Percentiles rank a stretch among this genome's conserved stretches.
These are phyloP conservation scores for Darevskia mixta DNA, from an alignment of 2,797 vertebrate species.

Conservation along the genomic window DNA sequence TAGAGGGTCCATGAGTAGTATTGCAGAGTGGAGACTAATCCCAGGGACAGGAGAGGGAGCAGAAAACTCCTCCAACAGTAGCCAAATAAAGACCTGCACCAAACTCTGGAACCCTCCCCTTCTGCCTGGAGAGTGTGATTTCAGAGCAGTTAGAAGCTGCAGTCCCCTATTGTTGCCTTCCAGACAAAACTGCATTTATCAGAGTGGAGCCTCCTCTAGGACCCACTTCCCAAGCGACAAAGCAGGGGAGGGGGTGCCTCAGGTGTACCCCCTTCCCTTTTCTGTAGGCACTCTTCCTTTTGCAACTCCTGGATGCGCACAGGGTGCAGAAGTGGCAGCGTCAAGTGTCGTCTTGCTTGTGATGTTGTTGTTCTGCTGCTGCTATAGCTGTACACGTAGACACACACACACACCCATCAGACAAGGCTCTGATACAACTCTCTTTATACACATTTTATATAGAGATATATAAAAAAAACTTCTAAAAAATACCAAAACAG, in stretches of 20 bases:
- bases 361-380: background rate
- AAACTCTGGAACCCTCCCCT: background rate
- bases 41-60: background rate
- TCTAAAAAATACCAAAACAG: slow-evolving; percentile 34
- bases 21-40: background rate
- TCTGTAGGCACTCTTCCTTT: no score
- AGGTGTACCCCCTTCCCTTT: no score
- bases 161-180: background rate
- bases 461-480: slow-evolving; percentile 34
- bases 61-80: background rate
- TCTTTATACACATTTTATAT: slow-evolving; percentile 16
- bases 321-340: no score
- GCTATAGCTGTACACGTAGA: background rate
- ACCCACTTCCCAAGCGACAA: no score
- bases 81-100: no score
- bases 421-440: background rate
- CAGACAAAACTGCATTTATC: background rate
- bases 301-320: no score
- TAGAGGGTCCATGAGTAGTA: background rate
- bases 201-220: no score
- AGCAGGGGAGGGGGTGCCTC: background rate
- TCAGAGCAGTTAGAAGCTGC: background rate
- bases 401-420: background rate
- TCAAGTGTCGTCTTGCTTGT: background rate
- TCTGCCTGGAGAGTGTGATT: background rate